A percentile compares a stretch with the other conserved stretches of the same genome.
These are phyloP conservation scores for Percopsis transmontana DNA, from an alignment of 2,113 vertebrate genomes.

Conservation along the genomic window DNA sequence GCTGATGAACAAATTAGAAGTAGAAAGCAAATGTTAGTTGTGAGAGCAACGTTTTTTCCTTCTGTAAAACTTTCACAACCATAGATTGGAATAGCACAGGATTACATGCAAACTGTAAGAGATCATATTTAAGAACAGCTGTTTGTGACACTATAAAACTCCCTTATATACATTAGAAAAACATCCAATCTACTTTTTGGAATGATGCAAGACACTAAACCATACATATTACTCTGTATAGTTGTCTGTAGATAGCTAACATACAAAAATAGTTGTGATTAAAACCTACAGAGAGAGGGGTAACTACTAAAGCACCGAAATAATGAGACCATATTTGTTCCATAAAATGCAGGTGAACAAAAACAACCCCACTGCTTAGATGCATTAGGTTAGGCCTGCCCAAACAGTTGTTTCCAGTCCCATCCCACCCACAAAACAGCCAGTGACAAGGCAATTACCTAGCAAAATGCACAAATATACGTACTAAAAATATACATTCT, in stretches of 20 bases:
- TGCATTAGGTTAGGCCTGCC: background rate
- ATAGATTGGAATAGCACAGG: background rate
- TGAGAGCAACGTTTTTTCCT: no score
- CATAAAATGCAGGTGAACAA: background rate
- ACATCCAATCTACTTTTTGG: constrained; percentile 45
- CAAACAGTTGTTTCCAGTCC: background rate
- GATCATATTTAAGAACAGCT: background rate
- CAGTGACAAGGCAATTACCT: constrained; percentile 5
- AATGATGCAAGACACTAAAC: constrained; percentile 57
- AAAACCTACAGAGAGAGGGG: constrained; percentile 33
- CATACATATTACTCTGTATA: constrained; percentile 23
- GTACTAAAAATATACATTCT: constrained; percentile 12
- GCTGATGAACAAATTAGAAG: no score
- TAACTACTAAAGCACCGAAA: background rate
- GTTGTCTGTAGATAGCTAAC: constrained; percentile 30
- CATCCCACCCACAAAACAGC: background rate
- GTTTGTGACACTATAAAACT: constrained; percentile 60
- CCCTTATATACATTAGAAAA: constrained; percentile 70
- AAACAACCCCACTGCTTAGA: background rate
- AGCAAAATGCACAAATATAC: background rate
- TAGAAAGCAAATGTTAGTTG: no score
- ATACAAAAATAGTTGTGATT: constrained; percentile 71
- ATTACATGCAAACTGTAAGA: background rate
- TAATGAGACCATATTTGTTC: background rate
- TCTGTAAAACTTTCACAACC: background rate